phyloP scores from a whole-genome alignment of 2,888 invertebrate species.

The Lochmaea crataegi region DNA sequence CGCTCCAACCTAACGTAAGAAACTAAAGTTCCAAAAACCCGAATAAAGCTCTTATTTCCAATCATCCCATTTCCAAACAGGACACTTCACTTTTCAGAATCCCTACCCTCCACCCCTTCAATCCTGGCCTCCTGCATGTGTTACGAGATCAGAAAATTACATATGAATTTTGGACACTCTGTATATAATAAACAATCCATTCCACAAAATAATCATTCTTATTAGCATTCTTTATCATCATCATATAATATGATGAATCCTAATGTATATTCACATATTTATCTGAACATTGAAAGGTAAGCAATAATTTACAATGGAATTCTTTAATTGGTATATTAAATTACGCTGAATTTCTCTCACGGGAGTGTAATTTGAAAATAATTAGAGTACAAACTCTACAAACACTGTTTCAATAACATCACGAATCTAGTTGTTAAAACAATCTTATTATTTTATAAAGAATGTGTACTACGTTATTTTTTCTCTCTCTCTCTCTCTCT shows the following conservation, averaged over 20 bases:
- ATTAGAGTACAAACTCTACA: slow-evolving; percentile 32
- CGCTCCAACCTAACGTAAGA: no score
- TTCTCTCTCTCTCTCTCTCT: slow-evolving; percentile 2
- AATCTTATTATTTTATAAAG: slow-evolving; percentile 19
- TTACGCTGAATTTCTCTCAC: slow-evolving; percentile 34
- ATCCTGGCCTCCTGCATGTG: no score
- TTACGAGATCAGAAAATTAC: no score
- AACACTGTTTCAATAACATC: slow-evolving; percentile 35
- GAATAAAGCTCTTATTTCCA: no score
- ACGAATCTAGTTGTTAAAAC: slow-evolving; percentile 32
- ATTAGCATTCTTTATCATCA: slow-evolving; percentile 30
- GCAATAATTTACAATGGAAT: slow-evolving; percentile 33
- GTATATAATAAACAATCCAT: background rate
- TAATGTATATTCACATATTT: slow-evolving; percentile 30
- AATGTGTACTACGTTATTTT: background rate
- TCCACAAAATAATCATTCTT: slow-evolving; percentile 6
- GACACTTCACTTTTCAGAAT: no score
- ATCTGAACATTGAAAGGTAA: slow-evolving; percentile 19
- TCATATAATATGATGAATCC: slow-evolving; percentile 25
- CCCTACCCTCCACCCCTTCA: no score
- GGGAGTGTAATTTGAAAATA: slow-evolving; percentile 34
- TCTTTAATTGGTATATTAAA: slow-evolving; percentile 35
- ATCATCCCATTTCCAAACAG: no score
- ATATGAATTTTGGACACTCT: background rate
- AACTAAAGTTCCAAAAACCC: no score